A percentile compares a stretch with the other conserved stretches of the same genome.
phyloP scores from a whole-genome alignment of 2,797 vertebrate species.

The Dryobates pubescens region DNA sequence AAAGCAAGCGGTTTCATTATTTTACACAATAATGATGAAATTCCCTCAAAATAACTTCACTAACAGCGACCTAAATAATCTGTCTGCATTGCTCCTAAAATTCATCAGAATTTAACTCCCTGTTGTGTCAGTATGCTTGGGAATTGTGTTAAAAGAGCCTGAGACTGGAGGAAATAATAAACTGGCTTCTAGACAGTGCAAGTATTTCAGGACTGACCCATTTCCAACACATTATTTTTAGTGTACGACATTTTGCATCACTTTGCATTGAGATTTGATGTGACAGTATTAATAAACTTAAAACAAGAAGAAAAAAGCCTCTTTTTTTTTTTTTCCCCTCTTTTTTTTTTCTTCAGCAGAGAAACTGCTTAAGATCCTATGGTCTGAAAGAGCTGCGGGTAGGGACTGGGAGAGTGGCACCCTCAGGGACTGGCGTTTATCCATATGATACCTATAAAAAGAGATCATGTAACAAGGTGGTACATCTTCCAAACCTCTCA shows the following conservation, averaged over 20 bases:
- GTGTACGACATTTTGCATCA: neutral
- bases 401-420: neutral
- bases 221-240: constrained; percentile 25
- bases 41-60: constrained; percentile 13
- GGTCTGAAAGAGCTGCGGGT: neutral
- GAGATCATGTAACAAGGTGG: neutral
- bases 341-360: neutral
- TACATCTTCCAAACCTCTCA: neutral
- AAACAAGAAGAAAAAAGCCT: neutral
- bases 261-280: constrained; percentile 18
- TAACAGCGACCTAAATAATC: constrained; percentile 27
- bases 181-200: neutral
- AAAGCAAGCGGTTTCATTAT: neutral
- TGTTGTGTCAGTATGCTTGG: neutral
- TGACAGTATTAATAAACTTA: neutral
- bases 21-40: neutral
- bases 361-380: neutral
- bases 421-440: neutral
- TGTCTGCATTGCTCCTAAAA: constrained; percentile 20
- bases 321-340: neutral
- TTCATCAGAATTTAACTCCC: constrained; percentile 17
- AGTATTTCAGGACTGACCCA: constrained; percentile 6
- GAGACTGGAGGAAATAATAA: neutral
- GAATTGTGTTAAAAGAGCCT: constrained; percentile 10
- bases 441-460: neutral